Percentiles rank a stretch among this genome's conserved stretches.
These are phyloP conservation scores for Branchellion lobata DNA, from an alignment of 2,888 invertebrate species.

Conservation along the genomic window DNA sequence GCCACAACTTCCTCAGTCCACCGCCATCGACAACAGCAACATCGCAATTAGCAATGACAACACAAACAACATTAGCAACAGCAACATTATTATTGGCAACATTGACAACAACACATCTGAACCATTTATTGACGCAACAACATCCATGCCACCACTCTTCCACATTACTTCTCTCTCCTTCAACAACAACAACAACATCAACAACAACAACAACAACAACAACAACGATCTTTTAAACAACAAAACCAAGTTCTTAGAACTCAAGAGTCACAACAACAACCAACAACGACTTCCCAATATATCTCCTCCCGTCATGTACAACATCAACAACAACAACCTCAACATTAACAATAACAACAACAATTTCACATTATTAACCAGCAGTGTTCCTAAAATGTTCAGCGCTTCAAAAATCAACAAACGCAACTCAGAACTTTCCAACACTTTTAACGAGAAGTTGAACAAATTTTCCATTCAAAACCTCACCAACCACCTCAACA, in stretches of 20 bases:
- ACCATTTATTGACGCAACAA: not conserved
- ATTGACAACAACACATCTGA: not conserved
- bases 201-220: conserved; percentile 4
- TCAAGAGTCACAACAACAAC: not conserved
- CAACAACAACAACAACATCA: not conserved
- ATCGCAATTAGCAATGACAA: not conserved
- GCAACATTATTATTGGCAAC: not conserved
- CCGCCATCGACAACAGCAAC: not conserved
- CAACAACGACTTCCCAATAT: not conserved
- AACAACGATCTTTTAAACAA: not conserved
- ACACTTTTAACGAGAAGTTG: conserved; percentile 13
- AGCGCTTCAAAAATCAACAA: not conserved
- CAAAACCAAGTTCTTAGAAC: not conserved
- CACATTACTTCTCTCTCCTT: not conserved
- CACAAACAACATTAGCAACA: not conserved
- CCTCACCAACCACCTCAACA: conserved; percentile 12
- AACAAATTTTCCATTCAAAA: conserved; percentile 30
- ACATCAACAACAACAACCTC: not conserved
- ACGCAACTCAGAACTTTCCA: not conserved
- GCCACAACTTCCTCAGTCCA: not conserved
- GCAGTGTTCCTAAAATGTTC: not conserved
- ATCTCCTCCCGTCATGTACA: too few relatives aligned
- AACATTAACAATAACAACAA: not conserved
- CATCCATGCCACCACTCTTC: not conserved
- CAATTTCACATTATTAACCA: not conserved